A percentile compares a stretch with the other conserved stretches of the same genome.
phyloP scores from a whole-genome alignment of 2,797 vertebrate species.

The Sebastes aleutianus region DNA sequence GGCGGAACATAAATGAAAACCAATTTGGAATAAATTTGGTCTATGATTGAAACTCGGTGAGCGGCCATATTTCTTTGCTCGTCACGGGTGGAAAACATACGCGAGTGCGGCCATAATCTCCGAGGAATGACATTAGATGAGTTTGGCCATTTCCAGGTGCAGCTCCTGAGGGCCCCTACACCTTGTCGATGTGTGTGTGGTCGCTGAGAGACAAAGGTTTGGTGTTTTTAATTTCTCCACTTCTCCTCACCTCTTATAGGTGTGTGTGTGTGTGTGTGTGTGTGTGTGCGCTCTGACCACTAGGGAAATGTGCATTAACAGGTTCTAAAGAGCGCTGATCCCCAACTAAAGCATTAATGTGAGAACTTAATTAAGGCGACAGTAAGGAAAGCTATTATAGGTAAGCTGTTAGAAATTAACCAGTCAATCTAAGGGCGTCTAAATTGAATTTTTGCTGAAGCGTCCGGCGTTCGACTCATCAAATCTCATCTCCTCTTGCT shows the following conservation, averaged over 20 bases:
- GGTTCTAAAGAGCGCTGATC: constrained; percentile 78
- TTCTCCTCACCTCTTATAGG: constrained; percentile 9
- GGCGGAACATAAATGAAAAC: constrained; percentile 27
- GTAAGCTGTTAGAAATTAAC: constrained; percentile 84
- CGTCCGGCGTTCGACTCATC: constrained; percentile 80
- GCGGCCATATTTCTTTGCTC: not conserved
- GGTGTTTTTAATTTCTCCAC: constrained; percentile 47
- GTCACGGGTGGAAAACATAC: constrained; percentile 7
- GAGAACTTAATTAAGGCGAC: constrained; percentile 94
- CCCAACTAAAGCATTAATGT: constrained; percentile 81
- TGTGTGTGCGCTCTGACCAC: constrained; percentile 80
- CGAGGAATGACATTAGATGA: not conserved
- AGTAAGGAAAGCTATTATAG: constrained; percentile 87
- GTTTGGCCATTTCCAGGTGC: constrained; percentile 30
- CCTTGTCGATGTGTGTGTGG: constrained; percentile 23
- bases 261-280: constrained; percentile 20
- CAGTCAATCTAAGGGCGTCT: constrained; percentile 86
- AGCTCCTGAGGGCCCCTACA: constrained; percentile 19
- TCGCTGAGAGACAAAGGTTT: constrained; percentile 17
- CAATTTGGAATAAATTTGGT: constrained; percentile 32
- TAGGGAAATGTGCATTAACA: constrained; percentile 87
- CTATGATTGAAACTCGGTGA: constrained; percentile 25
- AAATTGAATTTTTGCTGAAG: constrained; percentile 85
- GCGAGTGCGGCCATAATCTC: constrained; percentile 14
- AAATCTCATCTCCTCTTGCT: constrained; percentile 82